A percentile compares a stretch with the other conserved stretches of the same genome.
These are phyloP conservation scores for Lepidurus couesii DNA, from an alignment of 1,140 invertebrate species.

Conservation along the genomic window DNA sequence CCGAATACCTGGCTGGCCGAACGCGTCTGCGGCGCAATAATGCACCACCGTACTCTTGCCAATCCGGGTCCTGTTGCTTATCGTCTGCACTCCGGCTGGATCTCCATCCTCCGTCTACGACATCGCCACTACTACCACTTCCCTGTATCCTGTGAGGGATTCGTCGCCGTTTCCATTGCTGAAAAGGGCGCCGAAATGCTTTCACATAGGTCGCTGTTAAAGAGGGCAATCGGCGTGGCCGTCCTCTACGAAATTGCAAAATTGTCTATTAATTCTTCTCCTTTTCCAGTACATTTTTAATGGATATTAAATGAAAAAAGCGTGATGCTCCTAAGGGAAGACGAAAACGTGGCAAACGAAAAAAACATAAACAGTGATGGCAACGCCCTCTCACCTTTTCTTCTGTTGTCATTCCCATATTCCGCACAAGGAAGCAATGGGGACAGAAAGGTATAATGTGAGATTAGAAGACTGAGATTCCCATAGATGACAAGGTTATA, in stretches of 20 bases:
- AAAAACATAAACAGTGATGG: background rate
- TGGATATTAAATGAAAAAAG: too few relatives aligned
- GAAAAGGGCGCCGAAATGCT: slow-evolving; percentile 23
- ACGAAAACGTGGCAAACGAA: background rate
- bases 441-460: background rate
- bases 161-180: slow-evolving; percentile 25
- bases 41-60: slow-evolving; percentile 33
- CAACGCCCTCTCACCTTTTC: background rate
- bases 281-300: too few relatives aligned
- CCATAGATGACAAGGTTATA: background rate
- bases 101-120: background rate
- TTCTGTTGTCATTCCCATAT: slow-evolving; percentile 16
- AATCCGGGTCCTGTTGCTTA: slow-evolving; percentile 25
- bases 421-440: slow-evolving; percentile 7
- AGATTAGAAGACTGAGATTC: background rate
- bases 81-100: background rate
- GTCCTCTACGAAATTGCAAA: slow-evolving; percentile 33
- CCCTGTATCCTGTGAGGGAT: slow-evolving; percentile 11
- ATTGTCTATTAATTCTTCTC: background rate
- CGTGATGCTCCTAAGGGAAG: background rate
- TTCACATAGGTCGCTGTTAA: slow-evolving; percentile 27
- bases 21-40: slow-evolving; percentile 18
- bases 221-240: slow-evolving; percentile 35
- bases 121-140: slow-evolving; percentile 21
- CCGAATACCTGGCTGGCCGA: slow-evolving; percentile 26